Evolutionary conservation across 2,113 vertebrate genomes (phyloP), one percentile per base, ranked within the genome.

Genomic region (Oreotrochilus melanogaster): DNA sequence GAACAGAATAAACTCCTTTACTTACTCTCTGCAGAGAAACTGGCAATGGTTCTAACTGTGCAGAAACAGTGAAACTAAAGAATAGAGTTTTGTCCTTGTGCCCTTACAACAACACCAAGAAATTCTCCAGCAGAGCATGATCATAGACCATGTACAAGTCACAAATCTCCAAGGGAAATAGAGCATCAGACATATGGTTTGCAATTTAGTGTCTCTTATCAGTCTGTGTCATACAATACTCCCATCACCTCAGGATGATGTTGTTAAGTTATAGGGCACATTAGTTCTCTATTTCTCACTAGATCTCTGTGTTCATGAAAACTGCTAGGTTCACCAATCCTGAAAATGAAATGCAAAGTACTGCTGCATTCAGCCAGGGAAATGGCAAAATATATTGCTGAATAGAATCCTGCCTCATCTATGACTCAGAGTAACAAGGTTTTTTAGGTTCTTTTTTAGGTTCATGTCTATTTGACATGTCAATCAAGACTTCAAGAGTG

Each of bases 101-200:
- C 89, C 79, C 54, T 70, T 71, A 21, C 2, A 2, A 58, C 28
- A 71, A 18, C 0, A 5, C 39, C 30, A 58, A 58, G 73, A 67
- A 88, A 54, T 80, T 80, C 95, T 43, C 76, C 78, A 88, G 45
- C 51, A 81, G 37, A 57, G 30, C 9, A 27, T 72, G 57, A 89
- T 88, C 71, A 74, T 13, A 70, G n/a, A 43, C 14, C 16, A 0
- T 73, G 74, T 47, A 58, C 31, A 70, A 83, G 47, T 35, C 88
- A 62, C 64, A 89, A 69, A 81, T 91, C 83, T 96, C 89, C 24
- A 94, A 94, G 89, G 92, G 93, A 91, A 91, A 88, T 66, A 30
- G 43, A 89, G 65, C 73, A 74, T 81, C 89, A 95, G 75, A 71
- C 0, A 0, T 56, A 71, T 43, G 45, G 35, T 89, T 94, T 96